Evolutionary conservation across 2,888 invertebrate genomes (phyloP).

Genomic region (Drosophila flavopinicola): DNA sequence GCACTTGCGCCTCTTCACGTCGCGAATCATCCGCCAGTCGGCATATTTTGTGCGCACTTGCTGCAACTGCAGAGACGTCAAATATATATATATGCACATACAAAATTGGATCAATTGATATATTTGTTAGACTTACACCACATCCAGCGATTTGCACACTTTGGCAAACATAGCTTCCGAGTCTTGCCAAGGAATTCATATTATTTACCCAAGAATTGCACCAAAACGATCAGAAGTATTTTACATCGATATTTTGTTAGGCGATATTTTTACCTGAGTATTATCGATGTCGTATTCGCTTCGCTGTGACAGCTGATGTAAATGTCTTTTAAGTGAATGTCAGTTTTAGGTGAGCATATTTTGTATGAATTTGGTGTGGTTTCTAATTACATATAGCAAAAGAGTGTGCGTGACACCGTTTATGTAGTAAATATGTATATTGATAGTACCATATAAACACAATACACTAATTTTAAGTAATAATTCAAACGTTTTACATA

Average conservation of each 20-base stretch:
- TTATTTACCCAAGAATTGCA: constrained; percentile 7
- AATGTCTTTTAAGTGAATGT: constrained; percentile 34
- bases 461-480: constrained; percentile 53
- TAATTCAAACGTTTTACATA: constrained; percentile 64
- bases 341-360: constrained; percentile 40
- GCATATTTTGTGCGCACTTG: constrained; percentile 91
- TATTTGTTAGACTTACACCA: constrained; percentile 66
- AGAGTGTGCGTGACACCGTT: constrained; percentile 1
- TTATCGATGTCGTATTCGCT: constrained; percentile 2
- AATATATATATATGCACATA: background rate
- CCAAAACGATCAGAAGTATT: background rate
- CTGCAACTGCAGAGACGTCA: constrained; percentile 86
- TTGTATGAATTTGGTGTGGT: constrained; percentile 5
- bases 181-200: constrained; percentile 76
- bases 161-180: constrained; percentile 71
- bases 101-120: background rate
- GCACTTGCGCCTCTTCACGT: constrained; percentile 92
- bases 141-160: constrained; percentile 78
- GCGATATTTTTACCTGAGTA: background rate
- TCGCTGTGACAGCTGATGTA: constrained; percentile 44
- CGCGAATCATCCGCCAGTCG: constrained; percentile 93
- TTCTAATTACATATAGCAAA: constrained; percentile 6
- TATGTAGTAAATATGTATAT: background rate
- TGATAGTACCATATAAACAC: background rate
- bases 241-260: constrained; percentile 22